phyloP scores from a whole-genome alignment of 1,140 invertebrate genomes.

The Hormaphis cornu region DNA sequence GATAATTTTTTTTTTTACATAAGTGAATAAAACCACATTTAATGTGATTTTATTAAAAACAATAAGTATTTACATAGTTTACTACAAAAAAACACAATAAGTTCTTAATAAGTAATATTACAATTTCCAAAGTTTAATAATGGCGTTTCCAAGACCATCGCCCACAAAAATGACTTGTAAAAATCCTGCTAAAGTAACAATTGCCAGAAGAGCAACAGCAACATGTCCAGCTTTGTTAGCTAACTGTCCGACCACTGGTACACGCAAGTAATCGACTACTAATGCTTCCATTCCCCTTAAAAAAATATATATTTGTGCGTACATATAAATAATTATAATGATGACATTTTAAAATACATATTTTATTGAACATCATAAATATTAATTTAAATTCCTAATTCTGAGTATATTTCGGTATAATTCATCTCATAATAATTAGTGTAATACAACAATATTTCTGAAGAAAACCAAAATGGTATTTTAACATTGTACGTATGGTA shows the following conservation, averaged over 20 bases:
- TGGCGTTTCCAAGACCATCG: constrained; percentile 9
- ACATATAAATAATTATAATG: too few relatives aligned
- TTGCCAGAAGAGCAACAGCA: background rate
- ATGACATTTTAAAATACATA: too few relatives aligned
- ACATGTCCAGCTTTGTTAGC: constrained; percentile 15
- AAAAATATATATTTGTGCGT: background rate
- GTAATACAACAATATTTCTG: too few relatives aligned
- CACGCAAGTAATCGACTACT: constrained; percentile 18
- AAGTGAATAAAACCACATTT: too few relatives aligned
- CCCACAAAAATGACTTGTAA: constrained; percentile 10
- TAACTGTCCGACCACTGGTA: constrained; percentile 9
- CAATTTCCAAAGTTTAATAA: constrained; percentile 17
- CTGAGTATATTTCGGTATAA: too few relatives aligned
- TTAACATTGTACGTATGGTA: too few relatives aligned
- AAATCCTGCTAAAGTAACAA: constrained; percentile 18
- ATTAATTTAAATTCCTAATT: too few relatives aligned
- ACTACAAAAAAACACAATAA: background rate
- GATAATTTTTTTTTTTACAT: too few relatives aligned
- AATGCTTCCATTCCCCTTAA: constrained; percentile 20
- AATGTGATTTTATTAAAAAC: background rate
- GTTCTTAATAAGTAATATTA: background rate
- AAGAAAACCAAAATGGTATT: too few relatives aligned
- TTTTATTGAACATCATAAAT: too few relatives aligned
- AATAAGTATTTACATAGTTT: constrained; percentile 2
- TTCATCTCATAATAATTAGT: too few relatives aligned